phyloP scores from a whole-genome alignment of 2,797 vertebrate genomes.

The Helicolenus hilgendorfi region DNA sequence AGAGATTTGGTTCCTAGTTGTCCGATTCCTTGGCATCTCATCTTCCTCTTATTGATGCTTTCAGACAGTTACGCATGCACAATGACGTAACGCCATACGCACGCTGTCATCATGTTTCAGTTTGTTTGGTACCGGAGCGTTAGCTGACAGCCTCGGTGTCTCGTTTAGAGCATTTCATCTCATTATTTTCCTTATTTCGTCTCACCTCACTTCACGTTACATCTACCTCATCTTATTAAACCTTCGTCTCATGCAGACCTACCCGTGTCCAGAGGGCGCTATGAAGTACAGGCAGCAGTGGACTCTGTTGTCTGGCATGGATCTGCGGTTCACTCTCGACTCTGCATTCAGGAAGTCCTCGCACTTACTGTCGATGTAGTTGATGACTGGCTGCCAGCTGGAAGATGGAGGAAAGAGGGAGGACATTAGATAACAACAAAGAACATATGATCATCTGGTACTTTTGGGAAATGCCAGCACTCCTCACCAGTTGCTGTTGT shows the following conservation, averaged over 20 bases:
- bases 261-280: conserved; percentile 90
- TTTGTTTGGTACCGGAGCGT: too few relatives aligned
- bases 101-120: too few relatives aligned
- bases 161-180: neutral
- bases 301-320: conserved; percentile 91
- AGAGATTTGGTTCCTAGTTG: too few relatives aligned
- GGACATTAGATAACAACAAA: neutral
- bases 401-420: neutral
- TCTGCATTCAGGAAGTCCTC: conserved; percentile 91
- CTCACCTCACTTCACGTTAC: too few relatives aligned
- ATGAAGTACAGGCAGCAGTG: conserved; percentile 92
- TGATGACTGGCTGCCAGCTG: conserved; percentile 91
- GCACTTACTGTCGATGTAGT: conserved; percentile 90
- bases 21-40: too few relatives aligned
- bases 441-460: neutral
- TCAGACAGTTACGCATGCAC: too few relatives aligned
- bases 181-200: neutral
- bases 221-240: neutral
- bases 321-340: conserved; percentile 89
- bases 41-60: too few relatives aligned
- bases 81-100: too few relatives aligned
- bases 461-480: neutral
- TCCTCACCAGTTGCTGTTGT: conserved; percentile 91
- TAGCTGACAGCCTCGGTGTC: neutral
- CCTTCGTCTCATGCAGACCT: conserved; percentile 36